Evolutionary conservation across 2,113 vertebrate species (phyloP).

Genomic region (Siphamia tubifer): DNA sequence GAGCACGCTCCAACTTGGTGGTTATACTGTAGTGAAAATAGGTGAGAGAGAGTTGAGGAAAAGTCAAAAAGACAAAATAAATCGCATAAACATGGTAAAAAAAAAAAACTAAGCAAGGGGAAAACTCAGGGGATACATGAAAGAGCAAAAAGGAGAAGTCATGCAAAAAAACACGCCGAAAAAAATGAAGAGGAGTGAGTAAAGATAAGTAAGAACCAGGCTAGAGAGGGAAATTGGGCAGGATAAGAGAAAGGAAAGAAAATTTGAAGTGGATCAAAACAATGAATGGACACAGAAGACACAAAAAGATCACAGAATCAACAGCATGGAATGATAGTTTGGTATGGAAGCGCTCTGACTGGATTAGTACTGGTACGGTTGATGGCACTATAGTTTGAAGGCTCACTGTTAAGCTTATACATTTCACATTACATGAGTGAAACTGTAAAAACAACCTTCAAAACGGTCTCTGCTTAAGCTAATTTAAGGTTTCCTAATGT

Average conservation of each 20-base stretch:
- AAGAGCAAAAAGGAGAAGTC: not conserved
- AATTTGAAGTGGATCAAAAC: not conserved
- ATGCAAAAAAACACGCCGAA: not conserved
- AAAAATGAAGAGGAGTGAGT: not conserved
- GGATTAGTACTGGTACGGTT: constrained; percentile 33
- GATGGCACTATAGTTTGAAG: constrained; percentile 1
- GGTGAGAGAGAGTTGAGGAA: constrained; percentile 4
- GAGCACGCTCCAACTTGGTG: constrained; percentile 96
- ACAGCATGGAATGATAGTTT: not conserved
- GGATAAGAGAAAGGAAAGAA: not conserved
- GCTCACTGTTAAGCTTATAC: not conserved
- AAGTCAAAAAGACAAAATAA: not conserved
- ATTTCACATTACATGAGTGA: not conserved
- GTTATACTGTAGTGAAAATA: constrained; percentile 85
- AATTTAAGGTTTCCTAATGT: too few species aligned
- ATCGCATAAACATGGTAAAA: constrained; percentile 13
- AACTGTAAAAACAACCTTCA: constrained; percentile 5
- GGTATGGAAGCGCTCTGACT: constrained; percentile 25
- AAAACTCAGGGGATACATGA: not conserved
- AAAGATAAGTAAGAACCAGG: not conserved
- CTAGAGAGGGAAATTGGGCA: not conserved
- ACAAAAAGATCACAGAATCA: constrained; percentile 4
- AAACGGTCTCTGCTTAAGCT: not conserved
- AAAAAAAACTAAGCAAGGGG: not conserved
- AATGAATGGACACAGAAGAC: constrained; percentile 19